A percentile compares a stretch with the other conserved stretches of the same genome.
Conservation (phyloP, 2,797 vertebrate genomes). For the Gadopsis marmoratus region DNA sequence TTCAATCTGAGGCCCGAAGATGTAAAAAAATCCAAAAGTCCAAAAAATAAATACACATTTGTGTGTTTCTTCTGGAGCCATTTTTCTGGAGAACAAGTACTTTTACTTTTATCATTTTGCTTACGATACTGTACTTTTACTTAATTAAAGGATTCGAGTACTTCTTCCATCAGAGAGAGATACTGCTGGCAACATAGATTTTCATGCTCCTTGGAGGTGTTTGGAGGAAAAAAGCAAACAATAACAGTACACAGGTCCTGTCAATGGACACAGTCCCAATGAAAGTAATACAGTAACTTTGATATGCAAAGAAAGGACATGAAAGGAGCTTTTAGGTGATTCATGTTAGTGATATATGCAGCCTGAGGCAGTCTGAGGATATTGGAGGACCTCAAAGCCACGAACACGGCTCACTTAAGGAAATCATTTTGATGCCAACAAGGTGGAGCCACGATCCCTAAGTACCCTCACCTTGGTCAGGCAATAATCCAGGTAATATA, state of each 20-base stretch:
- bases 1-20: slow-evolving; percentile 6
- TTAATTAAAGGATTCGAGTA: background rate
- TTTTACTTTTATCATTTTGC: background rate
- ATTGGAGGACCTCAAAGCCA: slow-evolving; percentile 63
- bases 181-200: background rate
- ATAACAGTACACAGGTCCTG: slow-evolving; percentile 14
- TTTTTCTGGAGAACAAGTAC: background rate
- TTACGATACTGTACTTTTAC: background rate
- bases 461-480: slow-evolving; percentile 76
- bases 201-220: slow-evolving; percentile 13
- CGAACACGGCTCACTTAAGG: slow-evolving; percentile 61
- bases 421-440: slow-evolving; percentile 76
- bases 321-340: slow-evolving; percentile 48
- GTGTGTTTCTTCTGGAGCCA: background rate
- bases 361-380: slow-evolving; percentile 47
- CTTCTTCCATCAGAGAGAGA: background rate
- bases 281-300: slow-evolving; percentile 49
- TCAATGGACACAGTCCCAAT: slow-evolving; percentile 14
- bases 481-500: slow-evolving; percentile 78
- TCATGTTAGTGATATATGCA: slow-evolving; percentile 59
- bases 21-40: background rate
- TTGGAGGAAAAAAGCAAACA: slow-evolving; percentile 12
- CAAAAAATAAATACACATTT: background rate
- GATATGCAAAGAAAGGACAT: slow-evolving; percentile 52
- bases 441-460: slow-evolving; percentile 69